These are phyloP conservation scores for cattle (Bos taurus) DNA, from an alignment of 2,113 vertebrate species.

Conservation along the genomic window ARS-UCD2.0 NC_037350.1:35610001-35610500, in stretches of 20 bases:
- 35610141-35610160: background rate
- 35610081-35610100: background rate
- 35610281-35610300: background rate
- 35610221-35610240: background rate
- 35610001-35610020: background rate
- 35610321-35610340: background rate
- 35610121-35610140: background rate
- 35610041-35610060: background rate
- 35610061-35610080: background rate
- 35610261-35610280: background rate
- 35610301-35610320: background rate
- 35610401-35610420: background rate
- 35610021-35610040: background rate
- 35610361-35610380: background rate
- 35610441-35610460: background rate
- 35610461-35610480: background rate
- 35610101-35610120: background rate
- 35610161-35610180: background rate
- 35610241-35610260: background rate
- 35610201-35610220: background rate
- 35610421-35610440: slow-evolving; percentile 23
- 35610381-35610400: background rate
- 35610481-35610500: background rate
- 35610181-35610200: background rate
- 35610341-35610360: background rate